phyloP scores from a whole-genome alignment of 1,140 invertebrate species.

The Teleopsis dalmanni region DNA sequence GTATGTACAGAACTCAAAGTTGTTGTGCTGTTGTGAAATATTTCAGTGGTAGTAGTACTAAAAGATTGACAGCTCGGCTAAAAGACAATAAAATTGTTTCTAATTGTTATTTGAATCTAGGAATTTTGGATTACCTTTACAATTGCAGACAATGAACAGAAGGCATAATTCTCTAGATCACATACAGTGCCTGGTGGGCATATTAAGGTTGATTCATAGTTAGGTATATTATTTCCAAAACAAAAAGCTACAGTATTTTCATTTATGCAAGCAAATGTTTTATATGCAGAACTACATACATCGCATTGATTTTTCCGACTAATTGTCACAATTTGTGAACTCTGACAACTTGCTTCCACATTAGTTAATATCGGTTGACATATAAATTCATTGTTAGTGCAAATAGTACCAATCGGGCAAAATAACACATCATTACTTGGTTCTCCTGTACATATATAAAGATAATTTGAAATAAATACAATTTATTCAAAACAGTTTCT shows the following conservation, averaged over 20 bases:
- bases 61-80: neutral
- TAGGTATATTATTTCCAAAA: neutral
- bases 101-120: neutral
- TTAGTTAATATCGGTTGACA: too few species aligned
- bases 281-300: slow-evolving; percentile 3
- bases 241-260: slow-evolving; percentile 7
- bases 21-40: neutral
- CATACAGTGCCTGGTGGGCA: slow-evolving; percentile 3
- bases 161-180: neutral
- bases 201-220: neutral
- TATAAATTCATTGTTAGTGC: too few species aligned
- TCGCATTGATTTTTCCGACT: neutral
- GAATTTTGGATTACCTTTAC: neutral
- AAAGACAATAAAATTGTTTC: too few species aligned
- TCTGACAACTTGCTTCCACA: too few species aligned
- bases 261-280: slow-evolving; percentile 3
- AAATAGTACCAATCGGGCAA: too few species aligned
- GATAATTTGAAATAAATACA: too few species aligned
- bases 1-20: neutral
- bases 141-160: neutral
- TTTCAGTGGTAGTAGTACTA: too few species aligned
- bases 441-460: too few species aligned
- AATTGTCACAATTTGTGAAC: too few species aligned
- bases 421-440: too few species aligned
- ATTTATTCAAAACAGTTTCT: too few species aligned